A percentile compares a stretch with the other conserved stretches of the same genome.
Conservation (phyloP, 2,888 invertebrate genomes). For the Zygaena filipendulae region DNA sequence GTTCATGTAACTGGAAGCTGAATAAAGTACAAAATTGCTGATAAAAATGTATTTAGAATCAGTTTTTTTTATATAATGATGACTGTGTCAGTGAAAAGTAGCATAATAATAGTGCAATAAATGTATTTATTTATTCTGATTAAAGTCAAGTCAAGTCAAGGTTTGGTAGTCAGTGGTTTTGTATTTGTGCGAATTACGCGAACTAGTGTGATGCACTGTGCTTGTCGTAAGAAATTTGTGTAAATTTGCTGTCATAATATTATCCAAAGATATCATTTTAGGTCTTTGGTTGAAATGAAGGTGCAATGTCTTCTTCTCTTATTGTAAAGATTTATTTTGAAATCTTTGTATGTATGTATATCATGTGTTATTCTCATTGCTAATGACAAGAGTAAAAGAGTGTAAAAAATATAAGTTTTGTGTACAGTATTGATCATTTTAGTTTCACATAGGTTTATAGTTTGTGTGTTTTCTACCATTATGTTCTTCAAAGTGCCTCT, state of each 20-base stretch:
- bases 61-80: too few relatives aligned
- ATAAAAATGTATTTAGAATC: constrained; percentile 42
- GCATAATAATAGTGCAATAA: constrained; percentile 64
- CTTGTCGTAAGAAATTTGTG: constrained; percentile 43
- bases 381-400: too few relatives aligned
- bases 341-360: constrained; percentile 43
- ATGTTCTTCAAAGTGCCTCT: constrained; percentile 60
- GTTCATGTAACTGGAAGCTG: constrained; percentile 34
- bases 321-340: constrained; percentile 34
- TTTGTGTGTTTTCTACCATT: constrained; percentile 29
- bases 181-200: too few relatives aligned
- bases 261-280: constrained; percentile 55
- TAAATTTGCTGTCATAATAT: constrained; percentile 37
- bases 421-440: constrained; percentile 31
- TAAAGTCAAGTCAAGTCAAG: too few relatives aligned
- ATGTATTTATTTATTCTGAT: constrained; percentile 29
- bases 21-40: constrained; percentile 62
- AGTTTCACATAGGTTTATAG: constrained; percentile 20
- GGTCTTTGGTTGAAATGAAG: constrained; percentile 46
- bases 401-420: constrained; percentile 23
- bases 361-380: constrained; percentile 36
- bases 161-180: not conserved
- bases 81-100: constrained; percentile 31
- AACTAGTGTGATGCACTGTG: too few relatives aligned
- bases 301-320: constrained; percentile 25